Conservation (phyloP, 2,888 invertebrate genomes). For the Hoplodrina blanda region DNA sequence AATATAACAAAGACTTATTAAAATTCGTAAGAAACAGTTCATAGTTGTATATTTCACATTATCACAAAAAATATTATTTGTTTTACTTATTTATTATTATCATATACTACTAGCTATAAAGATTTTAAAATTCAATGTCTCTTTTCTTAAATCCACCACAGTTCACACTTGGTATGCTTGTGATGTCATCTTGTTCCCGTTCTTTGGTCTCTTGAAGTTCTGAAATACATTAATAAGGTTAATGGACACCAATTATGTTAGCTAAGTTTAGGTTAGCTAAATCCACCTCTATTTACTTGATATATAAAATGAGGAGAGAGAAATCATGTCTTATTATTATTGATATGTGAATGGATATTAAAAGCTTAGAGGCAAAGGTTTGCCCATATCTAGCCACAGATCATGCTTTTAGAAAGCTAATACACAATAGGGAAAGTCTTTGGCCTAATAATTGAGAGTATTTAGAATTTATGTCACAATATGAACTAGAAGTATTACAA, state of each 20-base stretch:
- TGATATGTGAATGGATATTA: too few species aligned
- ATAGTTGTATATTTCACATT: constrained; percentile 44
- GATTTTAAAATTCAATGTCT: constrained; percentile 92
- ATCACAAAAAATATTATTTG: constrained; percentile 41
- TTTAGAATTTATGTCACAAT: too few species aligned
- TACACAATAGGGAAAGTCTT: too few species aligned
- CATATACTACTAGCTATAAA: background rate
- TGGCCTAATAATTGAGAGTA: too few species aligned
- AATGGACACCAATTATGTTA: background rate
- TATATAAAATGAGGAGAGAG: background rate
- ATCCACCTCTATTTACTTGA: too few species aligned
- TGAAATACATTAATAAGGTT: constrained; percentile 70
- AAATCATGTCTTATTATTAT: too few species aligned
- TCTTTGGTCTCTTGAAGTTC: constrained; percentile 92
- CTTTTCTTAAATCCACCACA: constrained; percentile 91
- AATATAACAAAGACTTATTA: constrained; percentile 18
- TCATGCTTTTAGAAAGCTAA: too few species aligned
- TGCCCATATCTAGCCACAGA: too few species aligned
- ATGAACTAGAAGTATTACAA: too few species aligned
- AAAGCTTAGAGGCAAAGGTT: too few species aligned
- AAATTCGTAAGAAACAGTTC: constrained; percentile 34
- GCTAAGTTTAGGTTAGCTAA: background rate
- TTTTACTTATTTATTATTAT: constrained; percentile 3
- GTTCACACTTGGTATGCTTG: constrained; percentile 84
- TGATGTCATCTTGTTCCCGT: constrained; percentile 91